phyloP scores from a whole-genome alignment of 2,888 invertebrate genomes.

The Leptopilina drosophilae region DNA sequence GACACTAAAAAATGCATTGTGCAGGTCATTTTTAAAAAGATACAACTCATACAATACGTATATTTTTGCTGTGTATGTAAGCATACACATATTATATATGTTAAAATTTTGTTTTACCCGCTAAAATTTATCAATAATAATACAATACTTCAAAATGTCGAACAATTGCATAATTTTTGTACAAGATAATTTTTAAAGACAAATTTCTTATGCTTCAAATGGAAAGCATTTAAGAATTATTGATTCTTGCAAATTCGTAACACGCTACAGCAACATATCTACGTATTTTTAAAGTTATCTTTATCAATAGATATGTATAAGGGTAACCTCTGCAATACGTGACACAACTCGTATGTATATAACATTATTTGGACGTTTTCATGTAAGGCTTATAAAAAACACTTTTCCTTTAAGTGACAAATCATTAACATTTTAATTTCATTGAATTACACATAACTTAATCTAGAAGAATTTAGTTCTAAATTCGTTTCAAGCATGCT shows the following conservation, averaged over 20 bases:
- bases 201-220: background rate
- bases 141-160: no score
- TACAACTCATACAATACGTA: no score
- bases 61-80: no score
- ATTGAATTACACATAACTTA: no score
- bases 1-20: no score
- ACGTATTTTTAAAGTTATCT: slow-evolving; percentile 15
- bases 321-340: slow-evolving; percentile 37
- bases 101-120: no score
- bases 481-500: no score
- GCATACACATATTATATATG: no score
- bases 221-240: background rate
- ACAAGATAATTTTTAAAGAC: slow-evolving; percentile 30
- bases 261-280: slow-evolving; percentile 23
- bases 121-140: no score
- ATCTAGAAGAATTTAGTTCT: no score
- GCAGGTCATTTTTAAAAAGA: no score
- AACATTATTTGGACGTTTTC: background rate
- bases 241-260: slow-evolving; percentile 28
- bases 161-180: slow-evolving; percentile 42
- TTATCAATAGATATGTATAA: slow-evolving; percentile 4
- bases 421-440: no score
- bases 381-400: background rate
- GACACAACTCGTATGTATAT: background rate
- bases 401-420: background rate